phyloP scores from a whole-genome alignment of 2,113 vertebrate species.

The Pluvialis apricaria region DNA sequence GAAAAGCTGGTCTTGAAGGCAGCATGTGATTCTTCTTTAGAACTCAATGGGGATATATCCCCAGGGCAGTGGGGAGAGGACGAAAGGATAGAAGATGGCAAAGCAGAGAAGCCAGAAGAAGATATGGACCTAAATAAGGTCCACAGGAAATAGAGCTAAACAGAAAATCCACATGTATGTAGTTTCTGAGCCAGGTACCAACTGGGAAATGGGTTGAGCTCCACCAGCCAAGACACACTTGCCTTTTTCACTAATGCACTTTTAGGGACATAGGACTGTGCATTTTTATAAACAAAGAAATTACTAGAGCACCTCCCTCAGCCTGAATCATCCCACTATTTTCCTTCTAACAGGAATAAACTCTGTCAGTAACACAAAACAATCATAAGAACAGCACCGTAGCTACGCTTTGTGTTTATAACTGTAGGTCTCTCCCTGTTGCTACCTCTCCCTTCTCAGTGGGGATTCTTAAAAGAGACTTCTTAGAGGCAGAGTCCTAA shows the following conservation, averaged over 20 bases:
- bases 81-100: background rate
- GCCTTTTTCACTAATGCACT: background rate
- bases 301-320: background rate
- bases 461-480: background rate
- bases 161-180: background rate
- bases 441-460: background rate
- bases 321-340: background rate
- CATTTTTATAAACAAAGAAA: background rate
- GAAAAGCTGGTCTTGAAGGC: background rate
- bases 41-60: background rate
- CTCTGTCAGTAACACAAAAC: background rate
- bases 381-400: background rate
- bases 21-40: background rate
- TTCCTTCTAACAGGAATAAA: background rate
- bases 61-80: background rate
- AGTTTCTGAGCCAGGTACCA: background rate
- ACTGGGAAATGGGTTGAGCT: background rate
- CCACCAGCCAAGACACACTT: background rate
- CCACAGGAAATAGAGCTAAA: background rate
- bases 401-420: background rate
- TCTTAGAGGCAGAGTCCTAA: background rate
- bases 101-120: background rate
- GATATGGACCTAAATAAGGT: background rate
- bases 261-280: background rate
- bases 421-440: background rate